Conservation (phyloP, 1,140 invertebrate species). For the Sitobion miscanthi region DNA sequence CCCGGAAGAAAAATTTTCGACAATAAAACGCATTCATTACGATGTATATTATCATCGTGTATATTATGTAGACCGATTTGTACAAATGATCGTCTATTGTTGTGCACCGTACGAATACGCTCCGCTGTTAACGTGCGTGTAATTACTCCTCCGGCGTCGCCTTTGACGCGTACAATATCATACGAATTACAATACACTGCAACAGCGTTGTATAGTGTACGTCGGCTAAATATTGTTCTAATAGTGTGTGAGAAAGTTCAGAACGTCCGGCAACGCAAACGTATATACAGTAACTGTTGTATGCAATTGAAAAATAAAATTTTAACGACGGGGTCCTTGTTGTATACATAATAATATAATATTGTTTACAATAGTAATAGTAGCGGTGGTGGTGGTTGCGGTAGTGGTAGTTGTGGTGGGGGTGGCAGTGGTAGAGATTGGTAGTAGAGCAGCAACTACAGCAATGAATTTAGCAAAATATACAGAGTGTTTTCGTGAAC, state of each 20-base stretch:
- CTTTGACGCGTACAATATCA: background rate
- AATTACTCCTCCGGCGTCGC: background rate
- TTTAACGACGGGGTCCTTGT: background rate
- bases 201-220: background rate
- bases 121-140: background rate
- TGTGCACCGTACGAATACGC: background rate
- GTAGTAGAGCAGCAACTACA: background rate
- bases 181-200: background rate
- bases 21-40: background rate
- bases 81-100: conserved; percentile 23
- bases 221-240: conserved; percentile 1
- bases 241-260: conserved; percentile 36
- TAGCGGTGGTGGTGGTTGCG: background rate
- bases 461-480: background rate
- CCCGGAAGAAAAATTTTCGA: background rate
- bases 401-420: too few relatives aligned
- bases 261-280: background rate
- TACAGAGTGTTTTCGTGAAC: background rate
- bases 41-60: background rate
- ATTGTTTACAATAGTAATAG: background rate
- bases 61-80: background rate
- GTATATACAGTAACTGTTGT: background rate
- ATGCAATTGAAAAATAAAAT: conserved; percentile 23
- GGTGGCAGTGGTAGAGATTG: too few relatives aligned
- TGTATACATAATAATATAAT: background rate